Evolutionary conservation across 2,888 invertebrate genomes (phyloP).

Genomic region (Drosophila yooni): DNA sequence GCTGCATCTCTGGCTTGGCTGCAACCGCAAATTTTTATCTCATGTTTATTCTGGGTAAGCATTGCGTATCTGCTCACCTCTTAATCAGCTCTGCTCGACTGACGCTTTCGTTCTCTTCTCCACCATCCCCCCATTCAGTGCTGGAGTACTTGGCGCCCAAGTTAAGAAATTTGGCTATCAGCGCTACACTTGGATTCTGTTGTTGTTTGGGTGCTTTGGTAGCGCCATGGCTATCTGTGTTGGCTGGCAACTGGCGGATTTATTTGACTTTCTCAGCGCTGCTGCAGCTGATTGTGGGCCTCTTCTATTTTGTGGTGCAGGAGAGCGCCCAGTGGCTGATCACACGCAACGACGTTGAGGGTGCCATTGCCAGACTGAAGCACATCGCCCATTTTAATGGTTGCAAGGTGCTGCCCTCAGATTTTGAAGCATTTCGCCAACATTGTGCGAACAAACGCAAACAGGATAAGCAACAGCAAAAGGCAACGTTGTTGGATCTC

Average conservation of each 20-base stretch:
- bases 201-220: conserved; percentile 86
- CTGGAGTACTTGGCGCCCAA: conserved; percentile 87
- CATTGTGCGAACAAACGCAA: conserved; percentile 69
- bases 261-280: conserved; percentile 86
- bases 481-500: conserved; percentile 83
- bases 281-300: conserved; percentile 85
- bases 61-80: conserved; percentile 45
- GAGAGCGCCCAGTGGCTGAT: conserved; percentile 88
- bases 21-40: conserved; percentile 87
- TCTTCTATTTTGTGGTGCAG: conserved; percentile 86
- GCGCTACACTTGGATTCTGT: conserved; percentile 86
- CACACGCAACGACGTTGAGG: conserved; percentile 85
- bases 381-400: conserved; percentile 86
- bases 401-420: conserved; percentile 80
- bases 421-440: conserved; percentile 77
- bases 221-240: conserved; percentile 86
- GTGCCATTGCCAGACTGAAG: conserved; percentile 86
- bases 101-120: neutral
- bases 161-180: conserved; percentile 86
- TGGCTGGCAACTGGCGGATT: conserved; percentile 85
- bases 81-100: conserved; percentile 27
- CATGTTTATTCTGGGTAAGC: conserved; percentile 87
- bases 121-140: conserved; percentile 80
- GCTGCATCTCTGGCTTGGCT: conserved; percentile 87
- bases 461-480: conserved; percentile 42